These are phyloP conservation scores for Ecdyonurus torrentis DNA, from an alignment of 2,888 invertebrate species.

Conservation along the genomic window DNA sequence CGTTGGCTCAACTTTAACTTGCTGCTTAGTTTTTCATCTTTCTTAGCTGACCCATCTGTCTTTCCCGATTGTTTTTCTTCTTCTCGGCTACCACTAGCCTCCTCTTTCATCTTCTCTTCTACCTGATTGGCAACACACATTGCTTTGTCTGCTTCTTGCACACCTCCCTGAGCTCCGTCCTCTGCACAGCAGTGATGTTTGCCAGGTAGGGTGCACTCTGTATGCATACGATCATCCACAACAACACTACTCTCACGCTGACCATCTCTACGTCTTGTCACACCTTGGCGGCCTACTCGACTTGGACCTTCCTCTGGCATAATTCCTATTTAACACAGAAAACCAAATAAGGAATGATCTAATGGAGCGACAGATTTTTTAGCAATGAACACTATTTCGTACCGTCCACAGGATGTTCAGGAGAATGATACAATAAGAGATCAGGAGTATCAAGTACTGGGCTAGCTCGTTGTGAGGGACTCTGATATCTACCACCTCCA, in stretches of 20 bases:
- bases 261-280: conserved; percentile 14
- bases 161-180: conserved; percentile 23
- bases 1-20: conserved; percentile 24
- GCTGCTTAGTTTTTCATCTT: conserved; percentile 14
- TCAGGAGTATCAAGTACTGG: conserved; percentile 20
- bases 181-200: conserved; percentile 62
- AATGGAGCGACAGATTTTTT: not conserved
- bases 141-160: conserved; percentile 21
- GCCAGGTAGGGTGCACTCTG: conserved; percentile 51
- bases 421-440: conserved; percentile 16
- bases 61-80: conserved; percentile 15
- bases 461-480: conserved; percentile 18
- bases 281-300: conserved; percentile 15
- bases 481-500: conserved; percentile 17
- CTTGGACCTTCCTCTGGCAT: not conserved
- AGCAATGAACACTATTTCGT: not conserved
- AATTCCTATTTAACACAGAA: not conserved
- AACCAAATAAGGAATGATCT: not conserved
- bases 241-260: not conserved
- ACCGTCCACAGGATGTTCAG: not conserved
- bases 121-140: conserved; percentile 15
- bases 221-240: conserved; percentile 54
- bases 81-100: conserved; percentile 17
- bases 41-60: conserved; percentile 11
- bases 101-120: conserved; percentile 19